Evolutionary conservation across 2,113 vertebrate species (phyloP).

Genomic region (Petrocephalus microphthalmus): DNA sequence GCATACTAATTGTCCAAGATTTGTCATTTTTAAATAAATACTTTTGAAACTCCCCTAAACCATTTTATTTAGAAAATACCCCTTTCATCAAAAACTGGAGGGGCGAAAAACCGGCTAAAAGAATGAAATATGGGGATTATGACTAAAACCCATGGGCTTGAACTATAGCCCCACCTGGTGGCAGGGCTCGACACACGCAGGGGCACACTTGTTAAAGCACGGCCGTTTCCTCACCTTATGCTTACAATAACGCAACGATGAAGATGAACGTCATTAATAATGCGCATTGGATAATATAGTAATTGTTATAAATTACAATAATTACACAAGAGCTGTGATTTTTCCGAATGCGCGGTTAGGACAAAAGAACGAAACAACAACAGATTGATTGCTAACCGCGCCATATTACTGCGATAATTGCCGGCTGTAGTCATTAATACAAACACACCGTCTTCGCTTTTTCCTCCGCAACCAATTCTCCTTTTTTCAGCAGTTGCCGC

Average conservation of each 20-base stretch:
- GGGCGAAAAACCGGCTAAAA: neutral
- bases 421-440: slow-evolving; percentile 50
- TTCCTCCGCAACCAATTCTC: slow-evolving; percentile 9
- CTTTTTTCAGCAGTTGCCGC: slow-evolving; percentile 29
- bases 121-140: neutral
- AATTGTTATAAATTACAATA: slow-evolving; percentile 16
- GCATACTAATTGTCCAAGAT: neutral
- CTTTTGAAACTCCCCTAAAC: neutral
- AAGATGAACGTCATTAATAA: neutral
- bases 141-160: slow-evolving; percentile 14
- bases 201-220: neutral
- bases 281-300: slow-evolving; percentile 3
- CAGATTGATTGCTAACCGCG: slow-evolving; percentile 44
- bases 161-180: slow-evolving; percentile 50
- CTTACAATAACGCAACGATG: neutral
- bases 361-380: slow-evolving; percentile 7
- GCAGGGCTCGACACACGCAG: slow-evolving; percentile 26
- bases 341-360: neutral
- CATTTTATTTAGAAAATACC: slow-evolving; percentile 1
- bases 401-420: slow-evolving; percentile 44
- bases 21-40: neutral
- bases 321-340: slow-evolving; percentile 12
- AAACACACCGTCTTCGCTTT: slow-evolving; percentile 4
- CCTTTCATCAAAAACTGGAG: neutral
- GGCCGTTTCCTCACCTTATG: neutral